Base-by-base conservation (phyloP, 2,888 invertebrate species). In the Drosophila eohydei region DNA sequence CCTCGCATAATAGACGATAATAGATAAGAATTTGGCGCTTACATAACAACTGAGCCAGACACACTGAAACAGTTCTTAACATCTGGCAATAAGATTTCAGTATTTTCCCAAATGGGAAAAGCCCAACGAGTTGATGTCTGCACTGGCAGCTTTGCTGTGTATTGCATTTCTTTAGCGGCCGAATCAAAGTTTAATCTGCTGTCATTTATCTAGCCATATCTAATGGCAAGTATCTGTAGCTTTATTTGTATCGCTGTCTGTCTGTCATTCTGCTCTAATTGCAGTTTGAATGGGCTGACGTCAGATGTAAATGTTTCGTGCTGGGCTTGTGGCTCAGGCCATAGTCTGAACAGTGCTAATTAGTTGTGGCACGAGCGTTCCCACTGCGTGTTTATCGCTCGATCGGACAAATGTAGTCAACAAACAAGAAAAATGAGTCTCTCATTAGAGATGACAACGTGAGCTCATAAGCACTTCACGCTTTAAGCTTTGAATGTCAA, bases 241-340 rank as follows among this genome's bases (percentile, higher is more conserved):
- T 36, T 30, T 50, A 32, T 16, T 32, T 32, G 51, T 36, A 52
- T 21, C 34, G 12, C 36, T 36, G 9, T 8, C 30, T 21, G 14
- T 43, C 21, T 30, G 48, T 50, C 32, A 50, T 50, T 32, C 16
- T 40, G 67, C 58, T 58, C 65, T 84, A 84, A 82, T 82, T 84
- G 85, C 83, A 82, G 79, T 80, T 68, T 71, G 58, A 79, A 57
- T 61, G 56, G 61, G 55, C 67, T 86, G 87, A 83, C 82, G 82
- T 83, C 82, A 83, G 72, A 54, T 48, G 28, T 52, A 52, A 54
- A 16, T 50, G 32, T 11, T 11, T 3, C 32, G 32, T n/a, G 38
- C 54, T 30, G 36, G 11, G 30, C 43, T 74, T 56, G 56, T 57
- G 57, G 48, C 57, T 63, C 54, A 52, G 74, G 34, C 73, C 46